Evolutionary conservation across 1,140 invertebrate genomes (phyloP).

Genomic region (Nymphalis io): DNA sequence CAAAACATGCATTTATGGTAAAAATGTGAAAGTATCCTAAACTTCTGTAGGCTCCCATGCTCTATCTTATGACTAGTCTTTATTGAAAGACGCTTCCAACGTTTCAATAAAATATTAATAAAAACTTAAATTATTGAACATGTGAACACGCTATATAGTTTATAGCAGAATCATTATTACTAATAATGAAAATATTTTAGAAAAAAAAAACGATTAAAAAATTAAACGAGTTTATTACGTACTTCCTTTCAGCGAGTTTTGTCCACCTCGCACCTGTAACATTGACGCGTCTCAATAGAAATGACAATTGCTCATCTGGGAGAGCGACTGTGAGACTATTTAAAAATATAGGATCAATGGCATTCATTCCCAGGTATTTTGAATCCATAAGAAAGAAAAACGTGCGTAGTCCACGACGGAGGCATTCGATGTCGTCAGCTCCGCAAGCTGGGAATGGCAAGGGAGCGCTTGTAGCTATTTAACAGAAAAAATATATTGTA

Average conservation of each 20-base stretch:
- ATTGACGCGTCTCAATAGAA: slow-evolving; percentile 64
- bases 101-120: too few relatives aligned
- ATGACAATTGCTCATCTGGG: slow-evolving; percentile 59
- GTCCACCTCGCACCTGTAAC: slow-evolving; percentile 70
- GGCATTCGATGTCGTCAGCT: slow-evolving; percentile 61
- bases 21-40: too few relatives aligned
- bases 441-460: slow-evolving; percentile 66
- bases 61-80: too few relatives aligned
- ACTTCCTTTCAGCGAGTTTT: slow-evolving; percentile 64
- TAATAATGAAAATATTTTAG: too few relatives aligned
- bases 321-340: slow-evolving; percentile 62
- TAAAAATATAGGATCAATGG: slow-evolving; percentile 57
- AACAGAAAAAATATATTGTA: slow-evolving; percentile 33
- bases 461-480: slow-evolving; percentile 43
- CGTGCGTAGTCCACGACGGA: slow-evolving; percentile 65
- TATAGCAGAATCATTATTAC: too few relatives aligned
- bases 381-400: slow-evolving; percentile 72
- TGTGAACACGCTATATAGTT: too few relatives aligned
- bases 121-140: too few relatives aligned
- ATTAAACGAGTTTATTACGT: slow-evolving; percentile 7
- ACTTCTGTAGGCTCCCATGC: too few relatives aligned
- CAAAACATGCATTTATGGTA: background rate
- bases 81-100: too few relatives aligned
- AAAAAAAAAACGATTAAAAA: background rate
- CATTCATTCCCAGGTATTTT: slow-evolving; percentile 62